Evolutionary conservation across 2,888 invertebrate species (phyloP).

Genomic region (Oxystoma pomonae): DNA sequence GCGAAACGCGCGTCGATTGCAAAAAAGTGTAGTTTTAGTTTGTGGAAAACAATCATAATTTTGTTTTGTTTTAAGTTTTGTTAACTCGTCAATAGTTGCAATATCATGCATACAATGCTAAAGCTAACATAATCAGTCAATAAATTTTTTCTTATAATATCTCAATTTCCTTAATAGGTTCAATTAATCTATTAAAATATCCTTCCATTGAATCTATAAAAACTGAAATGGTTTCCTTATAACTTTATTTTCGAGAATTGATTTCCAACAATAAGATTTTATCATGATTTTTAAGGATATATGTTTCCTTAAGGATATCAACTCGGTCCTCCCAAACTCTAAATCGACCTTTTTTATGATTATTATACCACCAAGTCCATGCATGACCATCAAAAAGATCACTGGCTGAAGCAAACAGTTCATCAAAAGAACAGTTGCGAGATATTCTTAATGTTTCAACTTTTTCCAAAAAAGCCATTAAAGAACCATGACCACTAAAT

Average conservation of each 20-base stretch:
- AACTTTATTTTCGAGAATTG: not conserved
- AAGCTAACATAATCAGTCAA: conserved; percentile 4
- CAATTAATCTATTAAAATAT: not conserved
- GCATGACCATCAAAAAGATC: conserved; percentile 6
- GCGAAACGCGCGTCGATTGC: no score
- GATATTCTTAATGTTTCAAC: conserved; percentile 6
- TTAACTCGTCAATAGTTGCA: not conserved
- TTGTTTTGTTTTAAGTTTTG: no score
- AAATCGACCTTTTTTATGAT: conserved; percentile 3
- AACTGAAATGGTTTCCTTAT: not conserved
- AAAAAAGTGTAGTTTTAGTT: no score
- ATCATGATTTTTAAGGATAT: not conserved
- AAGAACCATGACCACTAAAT: no score
- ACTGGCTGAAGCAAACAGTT: conserved; percentile 6
- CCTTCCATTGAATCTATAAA: conserved; percentile 7
- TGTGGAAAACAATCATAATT: no score
- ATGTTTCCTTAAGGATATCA: not conserved
- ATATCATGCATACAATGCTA: conserved; percentile 7
- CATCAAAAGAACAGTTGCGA: not conserved
- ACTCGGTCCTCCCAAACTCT: conserved; percentile 3
- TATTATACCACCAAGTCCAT: conserved; percentile 6
- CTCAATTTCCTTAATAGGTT: not conserved
- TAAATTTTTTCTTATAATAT: conserved; percentile 5
- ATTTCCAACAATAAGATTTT: no score
- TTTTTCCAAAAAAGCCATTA: conserved; percentile 9